Percentiles rank a stretch among this genome's conserved stretches.
These are phyloP conservation scores for Trichechus manatus DNA, from an alignment of 2,113 vertebrate genomes.

Conservation along the genomic window DNA sequence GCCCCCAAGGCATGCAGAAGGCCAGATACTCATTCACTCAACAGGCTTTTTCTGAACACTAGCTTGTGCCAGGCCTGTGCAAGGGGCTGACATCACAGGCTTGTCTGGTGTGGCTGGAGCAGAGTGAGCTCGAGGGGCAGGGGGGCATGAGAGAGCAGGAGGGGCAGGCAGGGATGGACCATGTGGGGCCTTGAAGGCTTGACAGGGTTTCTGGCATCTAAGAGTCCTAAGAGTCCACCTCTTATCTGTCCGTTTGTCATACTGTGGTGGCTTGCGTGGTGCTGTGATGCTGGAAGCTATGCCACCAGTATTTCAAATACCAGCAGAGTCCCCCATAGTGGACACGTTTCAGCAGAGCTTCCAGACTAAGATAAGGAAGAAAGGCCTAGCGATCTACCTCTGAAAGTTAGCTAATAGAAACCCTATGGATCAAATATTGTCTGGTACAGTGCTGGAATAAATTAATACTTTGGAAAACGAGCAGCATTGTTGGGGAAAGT, in stretches of 20 bases:
- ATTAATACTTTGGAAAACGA: not conserved
- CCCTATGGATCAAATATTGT: no score
- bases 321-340: not conserved
- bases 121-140: fast-evolving
- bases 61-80: not conserved
- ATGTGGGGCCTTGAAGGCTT: not conserved
- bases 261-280: not conserved
- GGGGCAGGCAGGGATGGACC: not conserved
- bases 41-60: not conserved
- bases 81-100: not conserved
- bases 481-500: not conserved
- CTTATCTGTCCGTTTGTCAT: not conserved
- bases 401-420: no score
- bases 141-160: not conserved
- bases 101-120: fast-evolving
- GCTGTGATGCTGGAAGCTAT: not conserved
- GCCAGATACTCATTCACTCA: not conserved
- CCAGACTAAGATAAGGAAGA: not conserved
- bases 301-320: not conserved
- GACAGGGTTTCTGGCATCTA: not conserved
- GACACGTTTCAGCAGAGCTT: not conserved
- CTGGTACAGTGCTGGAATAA: not conserved
- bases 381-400: not conserved
- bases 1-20: not conserved
- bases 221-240: not conserved